A percentile compares a stretch with the other conserved stretches of the same genome.
These are phyloP conservation scores for Notolabrus celidotus DNA, from an alignment of 2,797 vertebrate genomes.

Conservation along the genomic window DNA sequence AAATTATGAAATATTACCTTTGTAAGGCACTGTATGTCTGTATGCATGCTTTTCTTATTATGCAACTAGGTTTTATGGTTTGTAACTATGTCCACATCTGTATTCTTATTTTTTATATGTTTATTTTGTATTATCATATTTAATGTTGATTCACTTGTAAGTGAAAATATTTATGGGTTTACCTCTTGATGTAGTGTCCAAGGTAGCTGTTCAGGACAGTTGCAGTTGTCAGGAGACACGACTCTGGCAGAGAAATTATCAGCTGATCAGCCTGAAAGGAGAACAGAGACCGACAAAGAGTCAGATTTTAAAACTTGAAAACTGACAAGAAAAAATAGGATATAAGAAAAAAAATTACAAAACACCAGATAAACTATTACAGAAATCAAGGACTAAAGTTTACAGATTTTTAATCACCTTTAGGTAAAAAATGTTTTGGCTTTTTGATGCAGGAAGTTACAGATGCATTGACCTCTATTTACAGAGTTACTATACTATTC, in stretches of 20 bases:
- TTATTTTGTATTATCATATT: not conserved
- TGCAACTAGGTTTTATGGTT: too few relatives aligned
- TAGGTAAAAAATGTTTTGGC: too few relatives aligned
- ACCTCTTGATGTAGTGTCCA: conserved; percentile 89
- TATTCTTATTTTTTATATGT: too few relatives aligned
- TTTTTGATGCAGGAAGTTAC: too few relatives aligned
- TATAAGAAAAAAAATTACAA: not conserved
- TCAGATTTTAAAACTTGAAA: not conserved
- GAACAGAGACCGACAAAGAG: not conserved
- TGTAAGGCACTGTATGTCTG: too few relatives aligned
- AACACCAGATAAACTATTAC: not conserved
- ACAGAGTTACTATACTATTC: too few relatives aligned
- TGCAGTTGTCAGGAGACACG: conserved; percentile 91
- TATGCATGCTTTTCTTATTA: too few relatives aligned
- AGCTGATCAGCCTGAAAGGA: conserved; percentile 82
- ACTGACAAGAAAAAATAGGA: not conserved
- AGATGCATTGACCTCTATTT: too few relatives aligned
- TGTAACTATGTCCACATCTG: too few relatives aligned
- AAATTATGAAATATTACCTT: too few relatives aligned
- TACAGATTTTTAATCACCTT: not conserved
- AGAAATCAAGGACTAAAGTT: not conserved
- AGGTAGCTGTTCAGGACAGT: conserved; percentile 91
- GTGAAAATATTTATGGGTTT: conserved; percentile 18
- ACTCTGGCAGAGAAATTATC: conserved; percentile 92
- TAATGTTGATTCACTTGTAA: not conserved